Evolutionary conservation across 2,113 vertebrate genomes (phyloP).

Genomic region (Crotalus viridis): DNA sequence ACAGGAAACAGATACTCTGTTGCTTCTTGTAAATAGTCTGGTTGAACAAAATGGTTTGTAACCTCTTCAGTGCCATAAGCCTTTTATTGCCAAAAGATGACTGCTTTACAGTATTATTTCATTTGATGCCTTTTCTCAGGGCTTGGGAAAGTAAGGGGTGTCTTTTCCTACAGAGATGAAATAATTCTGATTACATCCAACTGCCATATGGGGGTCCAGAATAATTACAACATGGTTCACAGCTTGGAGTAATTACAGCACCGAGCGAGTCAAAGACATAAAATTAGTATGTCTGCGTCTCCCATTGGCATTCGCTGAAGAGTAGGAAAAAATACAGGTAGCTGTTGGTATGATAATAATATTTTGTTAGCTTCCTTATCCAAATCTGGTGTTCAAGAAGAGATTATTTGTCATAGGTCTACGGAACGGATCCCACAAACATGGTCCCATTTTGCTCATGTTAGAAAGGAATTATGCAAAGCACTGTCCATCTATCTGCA

Average conservation of each 20-base stretch:
- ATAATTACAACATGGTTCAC: conserved; percentile 47
- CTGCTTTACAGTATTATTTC: conserved; percentile 30
- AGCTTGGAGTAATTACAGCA: conserved; percentile 41
- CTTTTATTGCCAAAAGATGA: conserved; percentile 39
- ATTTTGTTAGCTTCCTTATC: neutral
- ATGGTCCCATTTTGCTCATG: neutral
- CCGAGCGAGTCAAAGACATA: conserved; percentile 40
- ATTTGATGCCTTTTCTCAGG: conserved; percentile 30
- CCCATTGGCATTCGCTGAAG: conserved; percentile 38
- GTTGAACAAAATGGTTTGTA: conserved; percentile 84
- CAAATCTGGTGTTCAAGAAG: neutral
- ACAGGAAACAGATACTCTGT: conserved; percentile 89
- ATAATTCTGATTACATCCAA: conserved; percentile 41
- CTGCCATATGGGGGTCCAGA: conserved; percentile 46
- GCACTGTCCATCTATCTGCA: neutral
- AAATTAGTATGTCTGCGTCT: conserved; percentile 44
- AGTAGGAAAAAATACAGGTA: neutral
- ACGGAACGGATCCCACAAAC: neutral
- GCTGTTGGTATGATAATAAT: neutral
- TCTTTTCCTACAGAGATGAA: conserved; percentile 30
- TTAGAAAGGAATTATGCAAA: neutral
- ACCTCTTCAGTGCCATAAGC: conserved; percentile 74
- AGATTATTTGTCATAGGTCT: neutral
- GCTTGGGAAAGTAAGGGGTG: neutral
- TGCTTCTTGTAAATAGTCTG: conserved; percentile 88